phyloP scores from a whole-genome alignment of 2,113 vertebrate genomes.

The Megaptera novaeangliae region DNA sequence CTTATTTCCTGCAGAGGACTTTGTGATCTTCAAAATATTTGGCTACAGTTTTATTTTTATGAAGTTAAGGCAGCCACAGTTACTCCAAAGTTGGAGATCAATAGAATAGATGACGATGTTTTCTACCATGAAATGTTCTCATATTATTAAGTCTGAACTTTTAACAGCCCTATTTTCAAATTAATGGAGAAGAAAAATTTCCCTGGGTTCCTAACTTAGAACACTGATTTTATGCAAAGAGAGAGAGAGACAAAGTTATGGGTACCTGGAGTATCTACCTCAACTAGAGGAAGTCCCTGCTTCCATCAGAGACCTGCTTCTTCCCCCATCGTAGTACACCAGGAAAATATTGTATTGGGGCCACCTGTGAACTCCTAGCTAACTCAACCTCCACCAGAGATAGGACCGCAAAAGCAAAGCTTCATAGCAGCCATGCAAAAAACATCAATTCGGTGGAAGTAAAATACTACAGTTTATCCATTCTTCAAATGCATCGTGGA shows the following conservation, averaged over 20 bases:
- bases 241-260: background rate
- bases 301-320: background rate
- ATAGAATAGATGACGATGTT: background rate
- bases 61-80: background rate
- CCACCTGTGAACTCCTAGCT: background rate
- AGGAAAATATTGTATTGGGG: background rate
- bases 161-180: background rate
- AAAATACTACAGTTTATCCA: background rate
- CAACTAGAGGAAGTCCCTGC: background rate
- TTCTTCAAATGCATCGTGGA: background rate
- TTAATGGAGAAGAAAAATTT: background rate
- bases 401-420: background rate
- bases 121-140: background rate
- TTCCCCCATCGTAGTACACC: background rate
- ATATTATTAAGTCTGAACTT: background rate
- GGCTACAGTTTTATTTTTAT: slow-evolving; percentile 17
- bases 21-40: slow-evolving; percentile 42
- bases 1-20: background rate
- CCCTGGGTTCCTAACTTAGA: background rate
- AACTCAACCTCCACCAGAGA: background rate
- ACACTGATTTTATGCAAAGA: background rate
- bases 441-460: background rate
- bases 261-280: background rate
- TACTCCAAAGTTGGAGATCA: background rate
- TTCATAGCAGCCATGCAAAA: background rate